Base-by-base conservation (phyloP, 1,140 invertebrate genomes). In the Drosophila pruinosa region DNA sequence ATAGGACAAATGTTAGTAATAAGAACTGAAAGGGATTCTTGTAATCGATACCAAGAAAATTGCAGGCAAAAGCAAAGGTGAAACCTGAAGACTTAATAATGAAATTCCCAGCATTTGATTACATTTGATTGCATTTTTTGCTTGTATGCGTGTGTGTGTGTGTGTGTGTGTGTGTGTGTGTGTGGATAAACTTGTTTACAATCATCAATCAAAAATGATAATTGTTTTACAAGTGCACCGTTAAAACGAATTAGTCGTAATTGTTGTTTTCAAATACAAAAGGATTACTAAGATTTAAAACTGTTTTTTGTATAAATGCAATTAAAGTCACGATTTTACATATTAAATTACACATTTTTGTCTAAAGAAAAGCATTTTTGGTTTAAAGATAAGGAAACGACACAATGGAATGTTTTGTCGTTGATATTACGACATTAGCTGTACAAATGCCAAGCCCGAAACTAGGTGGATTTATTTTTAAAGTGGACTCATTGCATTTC, bases 1-100 rank as follows among this genome's bases (percentile, higher is more conserved):
- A 50, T 10, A 15, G 26, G 47, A 50, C 47, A 50, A 15, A 28
- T 4, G 4, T 24, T 45, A 38, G 22, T n/a, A 24, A 5, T 48
- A 24, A 26, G 15, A 12, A 8, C 12, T 26, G 12, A 12, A 17
- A 31, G 17, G 47, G 24, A 50, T 8, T 47, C 12, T 31, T 50
- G 21, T 50, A 50, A 50, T 50, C 47, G 43, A 47, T 31, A 50
- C 24, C 24, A 31, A 15, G 52, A 19, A 21, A 56, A 56, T 24
- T 14, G 19, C 36, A 39, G 34, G 10, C 10, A n/a, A 17, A 41
- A 47, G 10, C 7, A 8, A 31, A 34, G 4, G 1, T 2, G n/a
- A 12, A 34, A 45, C 1, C 21, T n/a, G 3, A 45, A 45, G 21
- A 19, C 21, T 26, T 47, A 12, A 47, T 47, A 12, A 12, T 4